These are phyloP conservation scores for Pelagia noctiluca DNA, from an alignment of 30 jellyfish, hydroid and myxozoan genomes.

Conservation along the genomic window DNA sequence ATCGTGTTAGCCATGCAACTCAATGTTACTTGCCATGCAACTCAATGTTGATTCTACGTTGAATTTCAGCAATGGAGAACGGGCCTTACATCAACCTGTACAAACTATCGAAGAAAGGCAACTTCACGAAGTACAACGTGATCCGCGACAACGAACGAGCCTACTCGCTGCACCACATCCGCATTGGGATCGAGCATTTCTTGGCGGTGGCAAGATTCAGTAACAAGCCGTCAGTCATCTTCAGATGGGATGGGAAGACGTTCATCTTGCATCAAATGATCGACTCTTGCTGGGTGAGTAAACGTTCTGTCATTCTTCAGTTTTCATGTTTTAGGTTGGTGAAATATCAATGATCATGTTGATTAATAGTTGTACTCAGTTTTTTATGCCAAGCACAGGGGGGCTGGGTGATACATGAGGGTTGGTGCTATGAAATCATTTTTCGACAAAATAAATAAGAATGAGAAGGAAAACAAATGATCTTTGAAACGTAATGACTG, in stretches of 20 bases:
- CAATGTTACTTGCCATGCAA: background rate
- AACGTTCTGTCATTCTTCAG: background rate
- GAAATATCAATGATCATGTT: too few relatives aligned
- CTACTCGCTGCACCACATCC: slow-evolving; percentile 78
- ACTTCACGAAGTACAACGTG: slow-evolving; percentile 44
- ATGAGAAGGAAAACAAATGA: too few relatives aligned
- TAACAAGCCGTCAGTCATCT: slow-evolving; percentile 64
- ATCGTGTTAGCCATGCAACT: background rate
- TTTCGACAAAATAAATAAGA: too few relatives aligned
- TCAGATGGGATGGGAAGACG: slow-evolving; percentile 94
- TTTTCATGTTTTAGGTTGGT: too few relatives aligned
- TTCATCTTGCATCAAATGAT: slow-evolving; percentile 74
- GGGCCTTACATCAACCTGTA: slow-evolving; percentile 58
- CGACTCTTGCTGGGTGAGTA: slow-evolving; percentile 79
- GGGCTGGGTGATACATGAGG: too few relatives aligned
- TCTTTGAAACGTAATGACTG: too few relatives aligned
- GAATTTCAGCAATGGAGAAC: slow-evolving; percentile 38
- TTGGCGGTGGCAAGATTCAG: slow-evolving; percentile 83
- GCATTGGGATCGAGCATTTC: slow-evolving; percentile 74
- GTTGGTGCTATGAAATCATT: too few relatives aligned
- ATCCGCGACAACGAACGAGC: slow-evolving; percentile 59
- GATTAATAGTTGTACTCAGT: too few relatives aligned
- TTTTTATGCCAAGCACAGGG: too few relatives aligned
- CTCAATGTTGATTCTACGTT: background rate
- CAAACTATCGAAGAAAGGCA: slow-evolving; percentile 16